These are phyloP conservation scores for Melangyna quadrimaculata DNA, from an alignment of 2,888 invertebrate species.

Conservation along the genomic window DNA sequence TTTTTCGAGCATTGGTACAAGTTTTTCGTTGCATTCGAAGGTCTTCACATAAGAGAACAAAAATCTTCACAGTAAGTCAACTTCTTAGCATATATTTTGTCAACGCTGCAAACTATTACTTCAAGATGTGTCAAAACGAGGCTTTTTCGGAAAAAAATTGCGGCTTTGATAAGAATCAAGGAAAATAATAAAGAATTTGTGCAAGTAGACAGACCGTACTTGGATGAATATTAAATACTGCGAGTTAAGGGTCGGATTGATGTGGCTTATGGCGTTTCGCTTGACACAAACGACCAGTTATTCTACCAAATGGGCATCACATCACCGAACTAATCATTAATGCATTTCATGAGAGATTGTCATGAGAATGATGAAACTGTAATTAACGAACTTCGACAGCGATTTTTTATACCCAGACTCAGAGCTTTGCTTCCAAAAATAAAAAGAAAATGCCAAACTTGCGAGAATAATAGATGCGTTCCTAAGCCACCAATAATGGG, in stretches of 20 bases:
- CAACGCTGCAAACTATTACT: background rate
- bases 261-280: background rate
- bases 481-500: too few species aligned
- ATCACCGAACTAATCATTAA: background rate
- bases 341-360: too few species aligned
- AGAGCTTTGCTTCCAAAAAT: background rate
- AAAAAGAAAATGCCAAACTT: background rate
- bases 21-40: background rate
- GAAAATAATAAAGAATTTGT: background rate
- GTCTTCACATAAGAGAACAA: background rate
- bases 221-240: background rate
- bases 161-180: background rate
- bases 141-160: background rate
- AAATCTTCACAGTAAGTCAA: background rate
- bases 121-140: background rate
- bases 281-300: background rate
- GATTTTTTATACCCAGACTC: background rate
- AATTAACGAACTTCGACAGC: background rate
- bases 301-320: background rate
- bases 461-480: too few species aligned
- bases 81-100: background rate
- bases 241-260: background rate
- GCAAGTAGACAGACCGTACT: background rate
- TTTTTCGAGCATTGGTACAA: background rate
- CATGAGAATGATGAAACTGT: too few species aligned